Evolutionary conservation across 2,888 invertebrate species (phyloP), one percentile per base, ranked within the genome.

Genomic region (Conistra vaccinii): DNA sequence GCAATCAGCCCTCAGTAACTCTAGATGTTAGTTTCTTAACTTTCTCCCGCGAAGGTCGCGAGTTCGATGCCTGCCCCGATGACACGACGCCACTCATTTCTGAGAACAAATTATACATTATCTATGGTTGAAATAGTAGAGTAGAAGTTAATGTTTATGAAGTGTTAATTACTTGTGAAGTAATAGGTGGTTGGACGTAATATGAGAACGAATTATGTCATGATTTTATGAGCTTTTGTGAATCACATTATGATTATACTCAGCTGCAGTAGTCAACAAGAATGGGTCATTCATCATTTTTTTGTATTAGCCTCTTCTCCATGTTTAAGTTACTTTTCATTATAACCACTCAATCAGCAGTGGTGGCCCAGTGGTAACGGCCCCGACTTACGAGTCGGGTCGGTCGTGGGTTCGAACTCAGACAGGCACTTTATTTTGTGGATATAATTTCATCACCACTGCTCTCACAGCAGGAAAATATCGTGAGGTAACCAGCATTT

Each of bases 11-110:
- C 73, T 77, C 81, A 75, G 91, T 92, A 91, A 91, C 84, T 87
- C 85, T 85, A 91, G 90, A 87, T 87, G 88, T 86, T 80, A 85
- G 88, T 90, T 89, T 91, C 89, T 87, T 85, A 83, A 89, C 92
- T 92, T 92, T 92, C 92, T 88, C 92, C 88, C 77, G 80, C 89
- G 73, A 88, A 90, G 92, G 92, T 92, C 90, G 89, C 85, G 87
- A 86, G 91, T 91, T 92, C 91, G 91, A 90, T 83, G 88, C 85
- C 87, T 88, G 89, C 75, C 78, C 85, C 77, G 87, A 84, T 87
- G 89, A 88, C 88, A 89, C 84, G 85, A 84, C 81, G 83, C 78
- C 84, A 74, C 84, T 85, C 89, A 88, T 88, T 83, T 86, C 89
- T 86, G 77, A 85, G 87, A 88, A 86, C 84, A 85, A 89, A 90